Evolutionary conservation across 2,888 invertebrate genomes (phyloP).

Genomic region (Drosophila bunnanda): DNA sequence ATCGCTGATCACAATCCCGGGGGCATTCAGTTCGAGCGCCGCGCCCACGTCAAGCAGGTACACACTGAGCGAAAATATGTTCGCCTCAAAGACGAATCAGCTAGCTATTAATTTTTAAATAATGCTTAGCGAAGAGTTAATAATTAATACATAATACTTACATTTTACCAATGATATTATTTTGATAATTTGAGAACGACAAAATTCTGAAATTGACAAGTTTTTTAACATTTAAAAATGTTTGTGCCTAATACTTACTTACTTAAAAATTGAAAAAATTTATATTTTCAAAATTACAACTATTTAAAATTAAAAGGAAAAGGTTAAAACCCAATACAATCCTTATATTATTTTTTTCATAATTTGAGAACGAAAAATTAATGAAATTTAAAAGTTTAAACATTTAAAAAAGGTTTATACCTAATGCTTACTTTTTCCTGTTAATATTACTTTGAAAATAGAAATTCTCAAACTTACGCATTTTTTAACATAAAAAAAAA

Average conservation of each 20-base stretch:
- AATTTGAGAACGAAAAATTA: no score
- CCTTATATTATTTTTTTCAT: no score
- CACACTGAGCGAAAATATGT: slow-evolving; percentile 32
- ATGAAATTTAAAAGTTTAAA: not conserved
- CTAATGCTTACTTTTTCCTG: not conserved
- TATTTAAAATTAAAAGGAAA: no score
- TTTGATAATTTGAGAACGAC: not conserved
- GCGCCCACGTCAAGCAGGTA: slow-evolving; percentile 84
- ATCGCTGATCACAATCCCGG: slow-evolving; percentile 83
- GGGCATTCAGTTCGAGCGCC: slow-evolving; percentile 83
- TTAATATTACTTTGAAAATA: not conserved
- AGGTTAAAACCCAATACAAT: no score
- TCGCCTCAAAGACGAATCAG: slow-evolving; percentile 4
- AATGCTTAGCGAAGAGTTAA: not conserved
- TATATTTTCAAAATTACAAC: no score
- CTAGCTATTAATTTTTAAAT: not conserved
- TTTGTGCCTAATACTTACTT: no score
- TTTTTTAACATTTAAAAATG: no score
- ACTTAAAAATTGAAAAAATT: no score
- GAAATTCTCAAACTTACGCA: no score
- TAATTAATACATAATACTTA: not conserved
- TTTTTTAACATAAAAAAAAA: no score
- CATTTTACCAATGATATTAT: not conserved
- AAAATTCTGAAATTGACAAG: not conserved
- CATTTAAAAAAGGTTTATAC: not conserved